Conservation (phyloP, 1,140 invertebrate species). For the Cardiocondyla obscurior region DNA sequence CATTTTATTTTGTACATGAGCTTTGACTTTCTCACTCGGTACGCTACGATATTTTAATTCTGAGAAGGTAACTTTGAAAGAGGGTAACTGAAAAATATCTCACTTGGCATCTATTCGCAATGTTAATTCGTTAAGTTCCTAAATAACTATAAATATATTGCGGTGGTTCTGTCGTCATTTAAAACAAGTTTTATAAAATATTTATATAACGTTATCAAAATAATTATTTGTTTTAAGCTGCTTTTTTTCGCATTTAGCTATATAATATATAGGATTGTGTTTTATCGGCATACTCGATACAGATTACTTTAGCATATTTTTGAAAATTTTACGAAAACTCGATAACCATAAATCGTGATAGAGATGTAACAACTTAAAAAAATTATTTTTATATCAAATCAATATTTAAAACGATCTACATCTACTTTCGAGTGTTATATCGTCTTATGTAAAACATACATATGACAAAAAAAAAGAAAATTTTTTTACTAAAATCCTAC, state of each 20-base stretch:
- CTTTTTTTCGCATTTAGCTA: neutral
- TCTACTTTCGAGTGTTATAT: neutral
- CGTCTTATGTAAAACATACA: neutral
- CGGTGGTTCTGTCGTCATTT: slow-evolving; percentile 29
- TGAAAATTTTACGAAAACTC: neutral
- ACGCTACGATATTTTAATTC: slow-evolving; percentile 30
- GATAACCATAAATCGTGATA: neutral
- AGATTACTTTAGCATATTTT: neutral
- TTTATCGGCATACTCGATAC: neutral
- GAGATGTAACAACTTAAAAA: neutral
- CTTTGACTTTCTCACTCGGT: slow-evolving; percentile 42
- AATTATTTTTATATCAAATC: neutral
- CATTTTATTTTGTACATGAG: slow-evolving; percentile 72
- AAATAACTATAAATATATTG: slow-evolving; percentile 3
- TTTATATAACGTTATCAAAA: slow-evolving; percentile 31
- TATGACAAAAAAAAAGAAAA: neutral
- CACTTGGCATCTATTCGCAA: slow-evolving; percentile 13
- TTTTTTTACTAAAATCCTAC: too few relatives aligned
- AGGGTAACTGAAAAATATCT: slow-evolving; percentile 36
- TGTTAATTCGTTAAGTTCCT: neutral
- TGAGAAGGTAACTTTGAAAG: slow-evolving; percentile 27
- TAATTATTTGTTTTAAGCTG: slow-evolving; percentile 30
- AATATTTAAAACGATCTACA: neutral
- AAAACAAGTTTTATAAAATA: slow-evolving; percentile 10
- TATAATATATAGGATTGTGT: neutral